Evolutionary conservation across 2,113 vertebrate genomes (phyloP), one percentile per base, ranked within the genome.

Genomic region (Bos indicus): DNA sequence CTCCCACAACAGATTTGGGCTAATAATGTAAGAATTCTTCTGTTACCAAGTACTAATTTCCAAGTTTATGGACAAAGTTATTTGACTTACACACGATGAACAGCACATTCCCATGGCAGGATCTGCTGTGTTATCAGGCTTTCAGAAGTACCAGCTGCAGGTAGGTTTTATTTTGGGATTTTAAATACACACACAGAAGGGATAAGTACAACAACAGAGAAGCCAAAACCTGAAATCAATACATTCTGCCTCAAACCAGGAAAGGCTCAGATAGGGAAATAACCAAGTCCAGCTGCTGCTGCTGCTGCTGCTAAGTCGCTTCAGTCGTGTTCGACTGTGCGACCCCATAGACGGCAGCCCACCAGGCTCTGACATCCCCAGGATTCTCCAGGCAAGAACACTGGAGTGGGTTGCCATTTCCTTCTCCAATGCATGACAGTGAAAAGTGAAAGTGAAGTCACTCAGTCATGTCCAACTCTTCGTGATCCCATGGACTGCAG

Each of bases 171-270:
- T 43, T 56, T 56, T 57, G 36, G 36, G 54, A 60, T 94, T 96
- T 88, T 82, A 88, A 90, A 91, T 54, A 85, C 19, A 59, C 15
- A 93, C 14, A 77, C 54, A 85, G 43, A 91, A 95, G 30, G 23
- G 17, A 74, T 25, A 25, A 62, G 59, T 46, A 33, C 62, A 94
- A 56, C 43, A 82, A 85, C 23, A 88, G n/a, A 91, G 56, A 46
- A 94, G 77, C 43, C 92, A 59, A 90, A 88, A 33, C 62, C 40
- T 84, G 36, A 90, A 59, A 87, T 87, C 25, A 84, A 33, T 51
- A 86, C 26, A 46, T 71, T 48, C 77, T 81, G 82, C 89, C 82
- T 88, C 86, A 85, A 96, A 88, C 64, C 85, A 94, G 48, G 83
- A 94, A 82, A 33, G 21, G n/a, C 15, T 80, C 17, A 33, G 52